Evolutionary conservation across 1,140 invertebrate species (phyloP).

Genomic region (Dreissena rostriformis): DNA sequence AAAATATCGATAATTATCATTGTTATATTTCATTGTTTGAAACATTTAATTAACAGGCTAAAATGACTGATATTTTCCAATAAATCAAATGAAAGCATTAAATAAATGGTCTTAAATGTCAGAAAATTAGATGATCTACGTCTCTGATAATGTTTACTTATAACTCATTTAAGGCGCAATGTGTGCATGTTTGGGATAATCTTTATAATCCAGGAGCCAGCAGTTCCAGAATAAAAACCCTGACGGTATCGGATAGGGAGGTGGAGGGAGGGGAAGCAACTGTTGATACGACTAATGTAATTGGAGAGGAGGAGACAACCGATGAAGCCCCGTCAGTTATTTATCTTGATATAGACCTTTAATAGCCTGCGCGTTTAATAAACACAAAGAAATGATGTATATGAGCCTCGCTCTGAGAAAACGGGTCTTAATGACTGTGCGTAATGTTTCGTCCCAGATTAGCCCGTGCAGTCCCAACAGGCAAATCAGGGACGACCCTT

Average conservation of each 20-base stretch:
- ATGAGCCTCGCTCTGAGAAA: too few species aligned
- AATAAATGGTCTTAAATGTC: too few species aligned
- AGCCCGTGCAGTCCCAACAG: too few species aligned
- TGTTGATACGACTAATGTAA: background rate
- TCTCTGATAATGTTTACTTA: too few species aligned
- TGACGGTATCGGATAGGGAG: background rate
- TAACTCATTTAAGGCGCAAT: slow-evolving; percentile 7
- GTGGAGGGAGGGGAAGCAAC: background rate
- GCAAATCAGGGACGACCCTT: too few species aligned
- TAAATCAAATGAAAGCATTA: slow-evolving; percentile 49
- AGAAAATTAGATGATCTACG: too few species aligned
- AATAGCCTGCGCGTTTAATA: too few species aligned
- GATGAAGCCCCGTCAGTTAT: background rate
- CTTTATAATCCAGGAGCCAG: background rate
- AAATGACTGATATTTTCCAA: slow-evolving; percentile 53
- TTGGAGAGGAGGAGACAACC: background rate
- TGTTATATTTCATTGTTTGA: background rate
- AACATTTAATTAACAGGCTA: slow-evolving; percentile 48
- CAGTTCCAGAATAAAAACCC: slow-evolving; percentile 17
- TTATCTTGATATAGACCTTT: too few species aligned
- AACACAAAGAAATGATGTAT: too few species aligned
- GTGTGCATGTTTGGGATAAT: slow-evolving; percentile 20
- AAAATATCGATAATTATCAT: too few species aligned
- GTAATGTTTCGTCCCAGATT: too few species aligned
- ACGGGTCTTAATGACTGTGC: too few species aligned